Percentiles rank a stretch among this genome's conserved stretches.
These are phyloP conservation scores for Xiphophorus birchmanni DNA, from an alignment of 2,797 vertebrate genomes.

Conservation along the genomic window DNA sequence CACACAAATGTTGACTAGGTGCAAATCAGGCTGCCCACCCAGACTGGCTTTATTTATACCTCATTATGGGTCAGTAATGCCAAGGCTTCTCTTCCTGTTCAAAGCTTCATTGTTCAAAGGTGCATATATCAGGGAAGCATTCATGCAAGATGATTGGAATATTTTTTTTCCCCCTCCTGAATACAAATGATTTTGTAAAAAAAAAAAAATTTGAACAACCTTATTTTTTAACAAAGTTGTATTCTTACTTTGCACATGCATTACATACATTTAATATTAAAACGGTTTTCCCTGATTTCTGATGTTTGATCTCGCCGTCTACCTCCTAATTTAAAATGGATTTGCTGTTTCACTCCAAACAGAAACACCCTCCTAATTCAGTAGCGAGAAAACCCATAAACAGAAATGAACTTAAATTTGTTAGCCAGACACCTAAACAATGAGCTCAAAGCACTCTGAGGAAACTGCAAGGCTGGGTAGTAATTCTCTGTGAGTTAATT, in stretches of 20 bases:
- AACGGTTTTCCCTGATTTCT: background rate
- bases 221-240: background rate
- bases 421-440: slow-evolving; percentile 9
- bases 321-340: background rate
- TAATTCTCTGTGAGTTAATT: background rate
- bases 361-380: background rate
- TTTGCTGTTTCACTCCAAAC: background rate
- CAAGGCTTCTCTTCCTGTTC: background rate
- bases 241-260: background rate
- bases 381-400: background rate
- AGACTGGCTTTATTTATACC: background rate
- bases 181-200: background rate
- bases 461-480: background rate
- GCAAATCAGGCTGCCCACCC: background rate
- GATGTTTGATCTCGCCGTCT: background rate
- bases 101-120: background rate
- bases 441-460: background rate
- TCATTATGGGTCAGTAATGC: background rate
- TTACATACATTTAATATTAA: background rate
- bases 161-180: background rate
- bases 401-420: background rate
- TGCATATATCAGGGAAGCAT: background rate
- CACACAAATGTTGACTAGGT: background rate
- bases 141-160: background rate
- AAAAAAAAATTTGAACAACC: too few relatives aligned